A percentile compares a stretch with the other conserved stretches of the same genome.
phyloP scores from a whole-genome alignment of 2,797 vertebrate genomes.

The Sciurus carolinensis region DNA sequence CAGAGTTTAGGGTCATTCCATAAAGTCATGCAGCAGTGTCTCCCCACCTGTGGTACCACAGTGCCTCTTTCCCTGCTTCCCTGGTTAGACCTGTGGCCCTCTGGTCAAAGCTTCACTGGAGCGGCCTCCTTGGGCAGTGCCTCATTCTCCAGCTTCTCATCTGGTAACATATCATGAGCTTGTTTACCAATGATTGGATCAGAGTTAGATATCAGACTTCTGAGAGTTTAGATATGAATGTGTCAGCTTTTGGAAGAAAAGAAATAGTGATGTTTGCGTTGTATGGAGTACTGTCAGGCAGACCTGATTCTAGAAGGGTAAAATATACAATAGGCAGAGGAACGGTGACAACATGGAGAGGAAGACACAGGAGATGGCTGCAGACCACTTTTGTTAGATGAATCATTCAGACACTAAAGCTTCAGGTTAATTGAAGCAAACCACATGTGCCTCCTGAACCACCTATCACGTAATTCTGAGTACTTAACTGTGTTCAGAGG shows the following conservation, averaged over 20 bases:
- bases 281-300: background rate
- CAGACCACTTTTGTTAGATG: background rate
- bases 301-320: background rate
- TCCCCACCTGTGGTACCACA: background rate
- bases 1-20: background rate
- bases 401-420: slow-evolving; percentile 19
- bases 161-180: background rate
- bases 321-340: background rate
- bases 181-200: background rate
- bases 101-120: background rate
- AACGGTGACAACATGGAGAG: background rate
- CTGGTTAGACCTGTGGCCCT: background rate
- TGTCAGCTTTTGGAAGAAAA: background rate
- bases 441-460: background rate
- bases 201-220: background rate
- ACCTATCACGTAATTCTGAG: background rate
- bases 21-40: background rate
- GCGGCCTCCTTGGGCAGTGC: background rate
- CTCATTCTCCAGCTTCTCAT: background rate
- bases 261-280: background rate
- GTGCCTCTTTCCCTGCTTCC: background rate
- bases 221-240: background rate
- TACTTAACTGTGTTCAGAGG: background rate
- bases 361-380: background rate
- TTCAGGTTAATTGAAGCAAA: slow-evolving; percentile 1